Evolutionary conservation across 1,140 invertebrate genomes (phyloP).

Genomic region (Chrysopa pallens): DNA sequence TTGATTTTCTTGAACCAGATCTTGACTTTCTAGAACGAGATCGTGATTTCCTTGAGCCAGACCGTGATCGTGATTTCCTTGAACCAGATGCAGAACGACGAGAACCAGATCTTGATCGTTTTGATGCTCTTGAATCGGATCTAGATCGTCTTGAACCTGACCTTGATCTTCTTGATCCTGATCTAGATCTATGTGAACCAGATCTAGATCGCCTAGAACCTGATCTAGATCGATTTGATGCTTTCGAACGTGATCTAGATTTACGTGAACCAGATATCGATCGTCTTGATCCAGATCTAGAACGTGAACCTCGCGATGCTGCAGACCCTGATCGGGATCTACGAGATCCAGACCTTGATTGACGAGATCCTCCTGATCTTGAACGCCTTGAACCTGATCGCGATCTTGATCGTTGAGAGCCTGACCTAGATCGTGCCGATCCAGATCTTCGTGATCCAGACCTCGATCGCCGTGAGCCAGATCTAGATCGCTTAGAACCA

Average conservation of each 20-base stretch:
- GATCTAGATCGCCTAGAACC: slow-evolving; percentile 20
- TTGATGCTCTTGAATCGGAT: slow-evolving; percentile 7
- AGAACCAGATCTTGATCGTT: slow-evolving; percentile 9
- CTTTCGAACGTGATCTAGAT: slow-evolving; percentile 20
- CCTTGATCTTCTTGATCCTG: slow-evolving; percentile 8
- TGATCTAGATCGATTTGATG: slow-evolving; percentile 11
- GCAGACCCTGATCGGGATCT: slow-evolving; percentile 14
- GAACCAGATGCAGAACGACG: slow-evolving; percentile 9
- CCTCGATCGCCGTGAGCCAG: slow-evolving; percentile 15
- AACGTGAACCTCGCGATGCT: slow-evolving; percentile 4
- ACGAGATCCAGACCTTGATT: slow-evolving; percentile 12
- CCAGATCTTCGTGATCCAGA: slow-evolving; percentile 18
- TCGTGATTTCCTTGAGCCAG: not conserved
- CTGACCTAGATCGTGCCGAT: slow-evolving; percentile 22
- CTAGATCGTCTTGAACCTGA: slow-evolving; percentile 6
- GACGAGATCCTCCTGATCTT: slow-evolving; percentile 10
- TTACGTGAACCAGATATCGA: slow-evolving; percentile 18
- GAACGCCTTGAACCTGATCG: slow-evolving; percentile 21
- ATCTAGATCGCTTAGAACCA: slow-evolving; percentile 16
- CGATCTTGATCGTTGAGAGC: slow-evolving; percentile 20
- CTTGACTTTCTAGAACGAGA: too few species aligned
- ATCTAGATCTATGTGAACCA: slow-evolving; percentile 17
- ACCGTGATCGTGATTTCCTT: slow-evolving; percentile 2
- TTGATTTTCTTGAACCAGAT: not conserved
- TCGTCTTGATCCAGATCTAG: slow-evolving; percentile 16